Evolutionary conservation across 2,888 invertebrate species (phyloP).

Genomic region (Tiphia femorata): DNA sequence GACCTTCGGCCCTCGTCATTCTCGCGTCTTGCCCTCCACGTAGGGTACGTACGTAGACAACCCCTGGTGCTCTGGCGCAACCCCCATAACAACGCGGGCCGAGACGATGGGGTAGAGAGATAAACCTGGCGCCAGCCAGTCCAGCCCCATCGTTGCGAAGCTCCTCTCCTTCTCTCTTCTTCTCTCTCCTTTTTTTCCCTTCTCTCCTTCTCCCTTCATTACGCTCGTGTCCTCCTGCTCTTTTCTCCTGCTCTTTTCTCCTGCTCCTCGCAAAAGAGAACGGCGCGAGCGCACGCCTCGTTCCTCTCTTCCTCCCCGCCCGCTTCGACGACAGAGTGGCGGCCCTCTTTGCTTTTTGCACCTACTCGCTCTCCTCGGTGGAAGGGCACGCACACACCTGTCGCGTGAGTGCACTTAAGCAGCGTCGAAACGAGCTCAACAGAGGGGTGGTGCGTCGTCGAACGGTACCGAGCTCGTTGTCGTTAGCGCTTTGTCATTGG

Average conservation of each 20-base stretch:
- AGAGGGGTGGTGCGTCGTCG: background rate
- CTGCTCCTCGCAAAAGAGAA: no score
- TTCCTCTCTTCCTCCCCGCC: no score
- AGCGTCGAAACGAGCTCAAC: background rate
- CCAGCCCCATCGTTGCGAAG: conserved; percentile 25
- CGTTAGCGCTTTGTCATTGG: no score
- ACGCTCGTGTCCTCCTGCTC: no score
- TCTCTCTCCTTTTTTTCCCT: background rate
- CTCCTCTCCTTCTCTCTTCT: background rate
- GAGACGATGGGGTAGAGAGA: conserved; percentile 55
- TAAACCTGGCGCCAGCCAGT: conserved; percentile 57
- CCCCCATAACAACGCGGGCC: conserved; percentile 45
- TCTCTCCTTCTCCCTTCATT: background rate
- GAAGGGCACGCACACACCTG: conserved; percentile 1
- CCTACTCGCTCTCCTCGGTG: background rate
- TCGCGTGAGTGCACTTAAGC: background rate
- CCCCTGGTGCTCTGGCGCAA: conserved; percentile 12
- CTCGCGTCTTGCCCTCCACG: background rate
- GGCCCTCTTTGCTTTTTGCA: background rate
- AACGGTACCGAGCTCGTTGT: no score
- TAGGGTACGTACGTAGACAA: background rate
- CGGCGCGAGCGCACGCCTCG: no score
- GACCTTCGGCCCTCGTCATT: background rate
- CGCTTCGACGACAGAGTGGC: no score
- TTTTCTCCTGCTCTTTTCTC: no score